Conservation (phyloP, 2,888 invertebrate genomes). For the Pantelozetes paolii region DNA sequence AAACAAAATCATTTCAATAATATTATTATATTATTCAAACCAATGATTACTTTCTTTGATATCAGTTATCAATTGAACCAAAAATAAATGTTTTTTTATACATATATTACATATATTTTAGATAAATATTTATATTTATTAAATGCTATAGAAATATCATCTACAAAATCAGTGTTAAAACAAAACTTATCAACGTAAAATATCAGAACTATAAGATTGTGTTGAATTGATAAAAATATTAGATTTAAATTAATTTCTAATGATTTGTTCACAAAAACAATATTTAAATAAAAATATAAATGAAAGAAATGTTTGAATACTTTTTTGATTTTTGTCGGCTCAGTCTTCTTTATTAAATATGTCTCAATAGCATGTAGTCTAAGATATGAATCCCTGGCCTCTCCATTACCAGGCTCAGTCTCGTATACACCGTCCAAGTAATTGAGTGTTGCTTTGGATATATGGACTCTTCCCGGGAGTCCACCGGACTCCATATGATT, state of each 20-base stretch:
- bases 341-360: conserved; percentile 76
- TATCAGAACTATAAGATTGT: too few species aligned
- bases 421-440: conserved; percentile 84
- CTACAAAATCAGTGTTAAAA: too few species aligned
- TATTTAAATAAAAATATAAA: too few species aligned
- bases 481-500: conserved; percentile 97
- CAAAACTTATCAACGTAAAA: too few species aligned
- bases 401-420: conserved; percentile 86
- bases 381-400: conserved; percentile 73
- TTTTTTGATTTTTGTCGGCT: conserved; percentile 60
- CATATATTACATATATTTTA: too few species aligned
- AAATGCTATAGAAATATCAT: too few species aligned
- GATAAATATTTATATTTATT: too few species aligned
- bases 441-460: conserved; percentile 80
- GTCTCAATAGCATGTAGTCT: conserved; percentile 77
- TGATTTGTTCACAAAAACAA: not conserved
- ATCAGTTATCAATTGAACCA: too few species aligned
- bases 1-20: too few species aligned
- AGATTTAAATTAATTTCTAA: not conserved
- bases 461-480: conserved; percentile 94
- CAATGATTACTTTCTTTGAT: too few species aligned
- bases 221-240: not conserved
- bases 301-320: conserved; percentile 42
- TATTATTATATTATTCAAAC: too few species aligned
- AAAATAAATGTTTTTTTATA: too few species aligned